Evolutionary conservation across 35 echinoderm and acorn worm species (phyloP).

Genomic region (Ptychodera flava): DNA sequence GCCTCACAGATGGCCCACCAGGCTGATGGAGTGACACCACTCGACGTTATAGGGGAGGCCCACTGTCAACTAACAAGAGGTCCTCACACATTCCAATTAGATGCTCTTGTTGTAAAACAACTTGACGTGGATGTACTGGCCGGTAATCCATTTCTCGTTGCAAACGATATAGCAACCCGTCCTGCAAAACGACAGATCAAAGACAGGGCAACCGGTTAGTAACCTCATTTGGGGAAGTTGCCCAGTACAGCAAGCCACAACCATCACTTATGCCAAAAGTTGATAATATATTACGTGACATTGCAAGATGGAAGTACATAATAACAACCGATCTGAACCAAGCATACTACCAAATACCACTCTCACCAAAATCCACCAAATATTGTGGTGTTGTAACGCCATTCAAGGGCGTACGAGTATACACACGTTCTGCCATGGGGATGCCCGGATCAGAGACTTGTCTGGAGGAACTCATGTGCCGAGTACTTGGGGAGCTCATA

Average conservation of each 20-base stretch:
- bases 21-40: slow-evolving; percentile 8
- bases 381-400: background rate
- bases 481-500: background rate
- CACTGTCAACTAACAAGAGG: slow-evolving; percentile 6
- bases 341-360: background rate
- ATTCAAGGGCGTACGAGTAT: background rate
- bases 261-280: slow-evolving; percentile 5
- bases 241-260: background rate
- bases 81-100: slow-evolving; percentile 2
- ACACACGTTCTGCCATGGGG: background rate
- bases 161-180: slow-evolving; percentile 8
- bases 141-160: slow-evolving; percentile 13
- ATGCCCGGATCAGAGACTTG: slow-evolving; percentile 1
- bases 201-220: background rate
- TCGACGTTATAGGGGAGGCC: background rate
- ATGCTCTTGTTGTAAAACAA: slow-evolving; percentile 19
- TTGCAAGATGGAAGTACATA: background rate
- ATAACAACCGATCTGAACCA: slow-evolving; percentile 6
- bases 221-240: background rate
- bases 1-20: slow-evolving; percentile 9
- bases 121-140: slow-evolving; percentile 16
- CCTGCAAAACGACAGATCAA: slow-evolving; percentile 5
- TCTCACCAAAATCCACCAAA: background rate
- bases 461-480: background rate
- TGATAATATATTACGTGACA: background rate